Conservation (phyloP, 2,797 vertebrate genomes). For the Pseudopleuronectes americanus region DNA sequence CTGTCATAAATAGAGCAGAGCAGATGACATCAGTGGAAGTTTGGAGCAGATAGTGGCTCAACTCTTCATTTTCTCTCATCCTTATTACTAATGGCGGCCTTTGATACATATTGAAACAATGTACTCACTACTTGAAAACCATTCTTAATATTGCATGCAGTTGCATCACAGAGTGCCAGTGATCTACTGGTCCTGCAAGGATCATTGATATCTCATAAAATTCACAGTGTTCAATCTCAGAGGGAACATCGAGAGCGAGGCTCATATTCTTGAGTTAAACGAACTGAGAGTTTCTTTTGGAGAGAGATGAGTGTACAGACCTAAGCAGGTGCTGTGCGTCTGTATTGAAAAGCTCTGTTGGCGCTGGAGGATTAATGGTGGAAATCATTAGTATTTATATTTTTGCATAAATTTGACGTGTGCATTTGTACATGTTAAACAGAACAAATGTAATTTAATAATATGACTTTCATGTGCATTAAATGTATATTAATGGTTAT, state of each 20-base stretch:
- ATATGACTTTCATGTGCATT: background rate
- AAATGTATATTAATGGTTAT: background rate
- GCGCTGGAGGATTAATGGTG: background rate
- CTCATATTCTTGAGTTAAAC: conserved; percentile 29
- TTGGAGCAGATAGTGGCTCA: conserved; percentile 22
- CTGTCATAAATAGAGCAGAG: conserved; percentile 62
- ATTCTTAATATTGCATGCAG: conserved; percentile 52
- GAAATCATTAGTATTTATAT: background rate
- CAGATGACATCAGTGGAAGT: conserved; percentile 47
- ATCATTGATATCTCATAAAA: conserved; percentile 44
- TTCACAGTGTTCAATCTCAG: conserved; percentile 26
- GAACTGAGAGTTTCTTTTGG: conserved; percentile 4
- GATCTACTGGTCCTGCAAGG: conserved; percentile 29
- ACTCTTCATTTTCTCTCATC: conserved; percentile 38
- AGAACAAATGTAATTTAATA: background rate
- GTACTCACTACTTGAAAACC: conserved; percentile 37
- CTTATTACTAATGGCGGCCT: conserved; percentile 43
- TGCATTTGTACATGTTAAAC: background rate
- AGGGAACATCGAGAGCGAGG: conserved; percentile 17
- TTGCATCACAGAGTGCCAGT: conserved; percentile 40
- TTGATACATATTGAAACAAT: conserved; percentile 62
- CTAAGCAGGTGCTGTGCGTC: background rate
- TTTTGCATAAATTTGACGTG: background rate
- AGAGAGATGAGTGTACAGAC: background rate
- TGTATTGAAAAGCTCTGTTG: background rate